These are phyloP conservation scores for Catocala nupta DNA, from an alignment of 2,888 invertebrate genomes.

Conservation along the genomic window DNA sequence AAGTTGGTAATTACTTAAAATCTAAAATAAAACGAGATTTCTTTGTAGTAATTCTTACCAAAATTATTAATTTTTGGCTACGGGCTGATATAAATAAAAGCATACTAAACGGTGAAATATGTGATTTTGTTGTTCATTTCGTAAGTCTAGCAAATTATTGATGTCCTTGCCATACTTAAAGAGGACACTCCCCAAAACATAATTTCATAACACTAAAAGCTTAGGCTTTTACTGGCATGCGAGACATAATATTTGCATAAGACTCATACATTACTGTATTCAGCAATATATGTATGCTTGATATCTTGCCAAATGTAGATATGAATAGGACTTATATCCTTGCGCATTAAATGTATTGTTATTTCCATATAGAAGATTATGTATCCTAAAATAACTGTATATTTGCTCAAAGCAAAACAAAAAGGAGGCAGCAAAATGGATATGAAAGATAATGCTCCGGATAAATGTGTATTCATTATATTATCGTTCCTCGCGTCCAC, in stretches of 20 bases:
- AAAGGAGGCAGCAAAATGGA: constrained; percentile 29
- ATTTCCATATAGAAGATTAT: constrained; percentile 49
- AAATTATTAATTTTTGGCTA: no score
- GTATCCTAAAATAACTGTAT: constrained; percentile 27
- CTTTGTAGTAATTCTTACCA: no score
- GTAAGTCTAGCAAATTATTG: no score
- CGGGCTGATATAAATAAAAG: no score
- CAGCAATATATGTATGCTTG: constrained; percentile 31
- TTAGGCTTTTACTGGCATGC: constrained; percentile 10
- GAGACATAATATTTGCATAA: constrained; percentile 21
- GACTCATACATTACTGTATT: constrained; percentile 23
- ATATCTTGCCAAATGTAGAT: constrained; percentile 48
- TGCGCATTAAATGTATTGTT: constrained; percentile 42
- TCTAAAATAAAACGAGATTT: no score
- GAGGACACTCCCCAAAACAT: no score
- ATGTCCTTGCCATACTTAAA: no score
- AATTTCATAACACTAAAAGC: constrained; percentile 19
- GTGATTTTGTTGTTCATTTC: no score
- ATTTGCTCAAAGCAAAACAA: constrained; percentile 30
- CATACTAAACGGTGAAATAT: no score
- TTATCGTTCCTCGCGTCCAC: constrained; percentile 20
- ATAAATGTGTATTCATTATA: constrained; percentile 29
- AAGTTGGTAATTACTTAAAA: no score
- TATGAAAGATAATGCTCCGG: constrained; percentile 24
- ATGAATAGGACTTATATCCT: constrained; percentile 41